These are phyloP conservation scores for Diglossa cyanea DNA, from an alignment of 2,797 vertebrate genomes.

Conservation along the genomic window DNA sequence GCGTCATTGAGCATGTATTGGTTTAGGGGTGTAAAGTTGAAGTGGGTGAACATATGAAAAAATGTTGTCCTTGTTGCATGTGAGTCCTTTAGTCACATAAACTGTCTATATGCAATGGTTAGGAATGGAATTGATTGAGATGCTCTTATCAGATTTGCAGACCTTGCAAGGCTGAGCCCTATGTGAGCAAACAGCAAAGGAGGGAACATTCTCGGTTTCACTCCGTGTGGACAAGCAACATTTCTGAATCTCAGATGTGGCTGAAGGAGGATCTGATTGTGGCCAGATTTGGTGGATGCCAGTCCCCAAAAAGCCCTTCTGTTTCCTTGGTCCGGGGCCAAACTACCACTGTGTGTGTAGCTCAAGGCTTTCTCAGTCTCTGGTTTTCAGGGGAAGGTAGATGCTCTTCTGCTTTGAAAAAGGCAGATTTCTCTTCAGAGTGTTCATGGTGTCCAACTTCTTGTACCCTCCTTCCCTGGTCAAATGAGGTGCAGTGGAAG, in stretches of 20 bases:
- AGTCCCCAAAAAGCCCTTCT: not conserved
- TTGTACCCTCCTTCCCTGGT: not conserved
- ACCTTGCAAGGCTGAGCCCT: not conserved
- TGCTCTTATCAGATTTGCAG: not conserved
- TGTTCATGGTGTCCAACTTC: not conserved
- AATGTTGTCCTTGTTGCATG: not conserved
- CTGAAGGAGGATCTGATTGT: not conserved
- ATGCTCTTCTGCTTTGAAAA: not conserved
- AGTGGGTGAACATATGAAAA: not conserved
- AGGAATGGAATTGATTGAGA: not conserved
- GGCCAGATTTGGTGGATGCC: not conserved
- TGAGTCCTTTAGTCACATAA: not conserved
- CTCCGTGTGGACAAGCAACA: not conserved
- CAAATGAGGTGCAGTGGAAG: not conserved
- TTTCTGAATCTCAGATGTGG: not conserved
- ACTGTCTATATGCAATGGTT: not conserved
- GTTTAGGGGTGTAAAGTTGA: not conserved
- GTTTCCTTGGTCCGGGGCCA: not conserved
- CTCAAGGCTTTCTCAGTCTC: not conserved
- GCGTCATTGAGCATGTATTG: fast-evolving
- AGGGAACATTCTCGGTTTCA: not conserved
- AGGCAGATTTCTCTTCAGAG: fast-evolving
- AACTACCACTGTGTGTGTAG: not conserved
- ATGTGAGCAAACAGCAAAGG: not conserved
- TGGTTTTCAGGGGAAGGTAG: not conserved